Conservation (phyloP, 2,797 vertebrate genomes). For the Mormyrops attenuatus region DNA sequence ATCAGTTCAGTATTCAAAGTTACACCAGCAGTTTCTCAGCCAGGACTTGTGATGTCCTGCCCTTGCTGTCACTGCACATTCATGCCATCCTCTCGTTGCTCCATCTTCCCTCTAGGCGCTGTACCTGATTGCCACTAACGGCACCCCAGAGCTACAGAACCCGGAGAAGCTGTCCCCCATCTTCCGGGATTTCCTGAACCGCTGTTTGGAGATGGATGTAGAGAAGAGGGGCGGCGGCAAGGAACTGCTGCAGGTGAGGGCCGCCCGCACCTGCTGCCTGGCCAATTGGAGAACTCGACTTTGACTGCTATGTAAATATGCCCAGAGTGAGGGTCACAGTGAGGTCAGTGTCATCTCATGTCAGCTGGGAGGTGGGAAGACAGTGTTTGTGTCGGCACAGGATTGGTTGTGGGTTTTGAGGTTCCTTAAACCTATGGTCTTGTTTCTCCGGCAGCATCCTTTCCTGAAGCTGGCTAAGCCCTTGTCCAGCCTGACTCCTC, state of each 20-base stretch:
- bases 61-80: not conserved
- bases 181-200: slow-evolving; percentile 93
- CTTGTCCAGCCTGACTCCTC: slow-evolving; percentile 91
- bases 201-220: slow-evolving; percentile 95
- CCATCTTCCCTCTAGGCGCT: slow-evolving; percentile 67
- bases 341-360: not conserved
- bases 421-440: not conserved
- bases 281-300: not conserved
- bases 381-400: not conserved
- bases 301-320: not conserved
- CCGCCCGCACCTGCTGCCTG: not conserved
- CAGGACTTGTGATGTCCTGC: not conserved
- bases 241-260: slow-evolving; percentile 84
- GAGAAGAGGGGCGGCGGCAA: slow-evolving; percentile 93
- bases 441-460: slow-evolving; percentile 71
- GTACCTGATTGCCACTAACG: slow-evolving; percentile 95
- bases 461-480: slow-evolving; percentile 98
- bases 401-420: not conserved
- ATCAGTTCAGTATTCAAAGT: not conserved
- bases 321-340: not conserved
- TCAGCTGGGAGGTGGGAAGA: not conserved
- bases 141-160: slow-evolving; percentile 94
- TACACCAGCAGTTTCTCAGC: not conserved
- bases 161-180: slow-evolving; percentile 92
- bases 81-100: not conserved